These are phyloP conservation scores for Globodera ellingtonae DNA, from an alignment of 1,140 invertebrate species.

Conservation along the genomic window DNA sequence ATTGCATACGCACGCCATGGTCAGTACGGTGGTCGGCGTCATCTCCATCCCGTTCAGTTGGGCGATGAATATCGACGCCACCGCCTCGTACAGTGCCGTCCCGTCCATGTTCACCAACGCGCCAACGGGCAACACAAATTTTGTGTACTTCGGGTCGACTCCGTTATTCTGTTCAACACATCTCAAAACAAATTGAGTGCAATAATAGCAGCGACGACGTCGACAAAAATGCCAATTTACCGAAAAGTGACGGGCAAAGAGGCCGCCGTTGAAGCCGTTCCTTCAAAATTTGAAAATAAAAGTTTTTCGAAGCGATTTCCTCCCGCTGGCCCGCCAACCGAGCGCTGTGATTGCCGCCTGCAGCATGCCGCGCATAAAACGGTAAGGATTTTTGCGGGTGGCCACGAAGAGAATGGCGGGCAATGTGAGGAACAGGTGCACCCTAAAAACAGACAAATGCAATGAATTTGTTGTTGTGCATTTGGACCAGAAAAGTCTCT, in stretches of 20 bases:
- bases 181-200: conserved; percentile 62
- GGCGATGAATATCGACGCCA: conserved; percentile 70
- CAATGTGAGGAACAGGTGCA: conserved; percentile 58
- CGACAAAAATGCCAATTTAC: not conserved
- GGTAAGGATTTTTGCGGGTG: conserved; percentile 79
- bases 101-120: conserved; percentile 67
- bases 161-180: conserved; percentile 69
- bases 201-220: not conserved
- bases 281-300: not conserved
- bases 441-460: not conserved
- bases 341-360: conserved; percentile 87
- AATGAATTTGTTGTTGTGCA: not conserved
- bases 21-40: conserved; percentile 72
- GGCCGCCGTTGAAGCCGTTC: conserved; percentile 75
- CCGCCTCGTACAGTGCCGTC: conserved; percentile 70
- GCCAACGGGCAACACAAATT: conserved; percentile 91
- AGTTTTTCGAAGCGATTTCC: no score
- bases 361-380: conserved; percentile 79
- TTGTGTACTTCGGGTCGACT: conserved; percentile 74
- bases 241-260: conserved; percentile 88
- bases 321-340: conserved; percentile 71
- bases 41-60: conserved; percentile 73
- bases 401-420: conserved; percentile 76
- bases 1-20: conserved; percentile 77
- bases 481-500: not conserved